Evolutionary conservation across 2,888 invertebrate genomes (phyloP).

Genomic region (Andrena camellia): DNA sequence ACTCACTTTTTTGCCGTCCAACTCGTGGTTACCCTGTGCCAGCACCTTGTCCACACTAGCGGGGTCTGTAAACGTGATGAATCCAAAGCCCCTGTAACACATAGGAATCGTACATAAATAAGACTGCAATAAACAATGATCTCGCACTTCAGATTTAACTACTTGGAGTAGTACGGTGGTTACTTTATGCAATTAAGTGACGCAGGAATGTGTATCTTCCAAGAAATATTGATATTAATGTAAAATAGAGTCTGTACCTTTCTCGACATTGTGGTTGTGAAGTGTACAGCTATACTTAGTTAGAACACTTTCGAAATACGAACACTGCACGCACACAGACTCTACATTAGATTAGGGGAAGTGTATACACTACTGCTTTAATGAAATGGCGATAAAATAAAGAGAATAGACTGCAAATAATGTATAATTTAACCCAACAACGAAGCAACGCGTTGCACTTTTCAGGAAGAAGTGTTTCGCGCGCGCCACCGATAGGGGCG

Average conservation of each 20-base stretch:
- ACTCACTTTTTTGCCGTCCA: conserved; percentile 99
- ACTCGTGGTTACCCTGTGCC: conserved; percentile 98
- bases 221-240: not conserved
- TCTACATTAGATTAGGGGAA: not conserved
- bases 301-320: not conserved
- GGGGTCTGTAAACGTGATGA: conserved; percentile 99
- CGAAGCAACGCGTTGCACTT: not conserved
- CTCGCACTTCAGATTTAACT: not conserved
- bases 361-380: not conserved
- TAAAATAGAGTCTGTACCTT: not conserved
- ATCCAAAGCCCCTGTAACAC: conserved; percentile 98
- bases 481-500: not conserved
- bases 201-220: not conserved
- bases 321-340: not conserved
- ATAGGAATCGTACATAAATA: conserved; percentile 49
- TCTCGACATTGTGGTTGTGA: not conserved
- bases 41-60: conserved; percentile 99
- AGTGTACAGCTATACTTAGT: not conserved
- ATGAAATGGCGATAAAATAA: not conserved
- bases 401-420: not conserved
- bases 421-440: not conserved
- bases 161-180: not conserved
- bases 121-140: not conserved
- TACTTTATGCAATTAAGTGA: not conserved
- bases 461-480: not conserved